Evolutionary conservation across 2,888 invertebrate species (phyloP).

Genomic region (Synergus japonicus): DNA sequence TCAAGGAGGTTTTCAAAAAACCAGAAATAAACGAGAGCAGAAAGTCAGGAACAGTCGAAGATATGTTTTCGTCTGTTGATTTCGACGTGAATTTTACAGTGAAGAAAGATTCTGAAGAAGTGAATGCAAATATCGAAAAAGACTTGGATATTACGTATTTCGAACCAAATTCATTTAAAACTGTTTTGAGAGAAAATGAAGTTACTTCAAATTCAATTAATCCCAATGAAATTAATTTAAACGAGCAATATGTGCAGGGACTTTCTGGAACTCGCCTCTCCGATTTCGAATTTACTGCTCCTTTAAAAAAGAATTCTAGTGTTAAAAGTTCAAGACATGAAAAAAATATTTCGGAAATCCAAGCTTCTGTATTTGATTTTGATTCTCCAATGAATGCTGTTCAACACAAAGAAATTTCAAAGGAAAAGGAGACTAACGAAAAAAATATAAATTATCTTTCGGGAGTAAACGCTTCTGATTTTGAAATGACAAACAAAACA

Average conservation of each 20-base stretch:
- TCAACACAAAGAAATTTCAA: not conserved
- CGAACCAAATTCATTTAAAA: not conserved
- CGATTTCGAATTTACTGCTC: slow-evolving; percentile 38
- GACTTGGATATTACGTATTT: slow-evolving; percentile 1
- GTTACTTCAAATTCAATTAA: not conserved
- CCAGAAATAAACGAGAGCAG: not conserved
- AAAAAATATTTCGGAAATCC: not conserved
- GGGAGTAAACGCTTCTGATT: slow-evolving; percentile 22
- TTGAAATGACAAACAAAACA: slow-evolving; percentile 1
- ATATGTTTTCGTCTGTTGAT: not conserved
- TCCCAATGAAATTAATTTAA: not conserved
- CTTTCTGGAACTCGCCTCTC: slow-evolving; percentile 15
- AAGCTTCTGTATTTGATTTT: not conserved
- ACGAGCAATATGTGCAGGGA: not conserved
- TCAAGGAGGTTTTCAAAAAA: not conserved
- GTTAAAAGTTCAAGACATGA: not conserved
- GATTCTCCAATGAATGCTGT: not conserved
- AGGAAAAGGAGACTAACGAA: not conserved
- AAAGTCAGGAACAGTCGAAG: not conserved
- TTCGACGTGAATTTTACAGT: not conserved
- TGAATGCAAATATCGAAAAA: not conserved
- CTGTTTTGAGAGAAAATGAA: not conserved
- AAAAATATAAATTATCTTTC: slow-evolving; percentile 8
- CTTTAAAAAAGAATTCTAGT: not conserved
- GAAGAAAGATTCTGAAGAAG: not conserved